Conservation (phyloP, 2,113 vertebrate species). For the Dicrurus megarhynchus region DNA sequence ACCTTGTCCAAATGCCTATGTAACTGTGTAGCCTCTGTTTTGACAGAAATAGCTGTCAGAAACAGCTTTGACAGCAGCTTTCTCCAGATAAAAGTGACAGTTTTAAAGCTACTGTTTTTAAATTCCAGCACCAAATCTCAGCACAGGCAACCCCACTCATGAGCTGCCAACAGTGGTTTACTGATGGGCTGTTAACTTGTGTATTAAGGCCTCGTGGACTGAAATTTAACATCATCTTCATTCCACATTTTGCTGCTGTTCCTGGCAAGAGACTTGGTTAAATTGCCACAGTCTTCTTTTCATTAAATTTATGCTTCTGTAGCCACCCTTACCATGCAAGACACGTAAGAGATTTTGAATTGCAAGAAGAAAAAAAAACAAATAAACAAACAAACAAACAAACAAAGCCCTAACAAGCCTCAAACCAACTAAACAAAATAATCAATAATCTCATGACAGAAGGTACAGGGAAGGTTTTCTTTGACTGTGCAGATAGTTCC, state of each 20-base stretch:
- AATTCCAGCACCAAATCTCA: neutral
- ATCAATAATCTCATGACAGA: neutral
- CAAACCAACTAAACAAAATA: neutral
- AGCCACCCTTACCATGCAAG: neutral
- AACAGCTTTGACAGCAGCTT: neutral
- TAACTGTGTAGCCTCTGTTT: neutral
- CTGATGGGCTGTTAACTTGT: neutral
- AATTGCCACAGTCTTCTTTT: neutral
- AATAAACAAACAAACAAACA: neutral
- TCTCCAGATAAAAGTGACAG: neutral
- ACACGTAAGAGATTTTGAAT: neutral
- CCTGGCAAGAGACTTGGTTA: neutral
- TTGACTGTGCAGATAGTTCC: neutral
- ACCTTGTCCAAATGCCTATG: neutral
- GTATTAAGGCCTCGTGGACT: neutral
- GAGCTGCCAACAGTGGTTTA: neutral
- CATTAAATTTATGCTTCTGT: neutral
- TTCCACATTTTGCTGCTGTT: neutral
- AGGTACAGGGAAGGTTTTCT: neutral
- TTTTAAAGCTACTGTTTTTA: neutral
- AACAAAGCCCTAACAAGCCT: neutral
- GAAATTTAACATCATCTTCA: neutral
- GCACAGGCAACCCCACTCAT: neutral
- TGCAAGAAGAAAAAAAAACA: neutral
- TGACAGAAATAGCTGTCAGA: constrained; percentile 5